Evolutionary conservation across 2,113 vertebrate species (phyloP).

Genomic region (Myotis brandtii): DNA sequence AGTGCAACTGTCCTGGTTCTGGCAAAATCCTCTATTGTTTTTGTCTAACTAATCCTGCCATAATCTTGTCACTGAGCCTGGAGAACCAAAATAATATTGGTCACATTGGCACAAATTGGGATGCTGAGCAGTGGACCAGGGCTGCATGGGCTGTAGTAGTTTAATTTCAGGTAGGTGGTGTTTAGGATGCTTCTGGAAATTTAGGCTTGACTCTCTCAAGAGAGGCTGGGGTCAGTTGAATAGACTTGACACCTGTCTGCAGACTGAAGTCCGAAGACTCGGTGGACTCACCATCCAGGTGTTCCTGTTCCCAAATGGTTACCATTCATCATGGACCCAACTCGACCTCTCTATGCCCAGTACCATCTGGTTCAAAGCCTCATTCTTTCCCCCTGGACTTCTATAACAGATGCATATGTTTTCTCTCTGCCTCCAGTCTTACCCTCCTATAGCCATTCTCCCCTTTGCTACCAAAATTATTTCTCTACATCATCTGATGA

Average conservation of each 20-base stretch:
- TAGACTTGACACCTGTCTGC: background rate
- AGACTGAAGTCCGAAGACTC: background rate
- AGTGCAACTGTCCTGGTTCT: background rate
- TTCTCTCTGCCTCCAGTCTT: background rate
- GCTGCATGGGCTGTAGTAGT: too few species aligned
- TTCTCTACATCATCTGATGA: too few species aligned
- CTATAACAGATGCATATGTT: rapidly evolving
- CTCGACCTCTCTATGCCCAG: background rate
- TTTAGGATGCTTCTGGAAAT: background rate
- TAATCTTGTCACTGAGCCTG: background rate
- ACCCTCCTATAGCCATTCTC: background rate
- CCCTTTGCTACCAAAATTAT: background rate
- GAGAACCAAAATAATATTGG: background rate
- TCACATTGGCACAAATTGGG: background rate
- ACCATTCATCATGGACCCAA: too few species aligned
- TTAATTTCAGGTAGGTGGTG: background rate
- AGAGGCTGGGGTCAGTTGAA: background rate
- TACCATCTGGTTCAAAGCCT: background rate
- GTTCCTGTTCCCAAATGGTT: background rate
- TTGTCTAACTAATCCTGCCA: background rate
- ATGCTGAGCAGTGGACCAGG: background rate
- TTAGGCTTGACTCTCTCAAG: background rate
- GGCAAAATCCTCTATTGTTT: too few species aligned
- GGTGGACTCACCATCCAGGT: background rate
- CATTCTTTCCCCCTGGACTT: background rate